Percentiles rank a stretch among this genome's conserved stretches.
Evolutionary conservation across 1,140 invertebrate species (phyloP).

Genomic region (Pogonus chalceus): DNA sequence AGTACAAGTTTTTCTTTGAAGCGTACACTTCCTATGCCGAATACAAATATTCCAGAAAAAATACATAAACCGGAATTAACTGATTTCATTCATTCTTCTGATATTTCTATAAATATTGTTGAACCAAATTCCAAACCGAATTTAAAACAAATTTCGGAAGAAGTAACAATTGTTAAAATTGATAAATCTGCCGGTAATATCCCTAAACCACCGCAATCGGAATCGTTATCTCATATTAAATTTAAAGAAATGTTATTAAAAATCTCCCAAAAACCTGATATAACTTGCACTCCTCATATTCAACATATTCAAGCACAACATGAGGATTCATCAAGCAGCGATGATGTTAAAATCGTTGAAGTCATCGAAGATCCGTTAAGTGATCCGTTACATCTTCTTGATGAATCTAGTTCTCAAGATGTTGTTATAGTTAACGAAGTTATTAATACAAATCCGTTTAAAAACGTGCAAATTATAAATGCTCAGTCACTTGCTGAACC

Average conservation of each 20-base stretch:
- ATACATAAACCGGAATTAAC: too few relatives aligned
- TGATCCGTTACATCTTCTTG: slow-evolving; percentile 17
- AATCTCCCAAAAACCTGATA: slow-evolving; percentile 3
- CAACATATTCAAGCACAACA: slow-evolving; percentile 9
- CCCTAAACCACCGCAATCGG: not conserved
- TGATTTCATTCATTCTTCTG: not conserved
- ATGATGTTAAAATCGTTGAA: slow-evolving; percentile 20
- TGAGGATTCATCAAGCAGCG: slow-evolving; percentile 14
- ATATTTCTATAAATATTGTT: slow-evolving; percentile 1
- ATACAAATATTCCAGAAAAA: not conserved
- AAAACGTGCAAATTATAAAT: slow-evolving; percentile 3
- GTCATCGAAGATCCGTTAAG: slow-evolving; percentile 9
- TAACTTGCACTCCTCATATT: not conserved
- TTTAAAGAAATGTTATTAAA: slow-evolving; percentile 15
- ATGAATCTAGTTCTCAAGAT: slow-evolving; percentile 24
- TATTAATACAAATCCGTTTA: not conserved
- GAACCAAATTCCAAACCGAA: not conserved
- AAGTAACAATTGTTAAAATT: slow-evolving; percentile 13
- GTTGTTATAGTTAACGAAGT: slow-evolving; percentile 14
- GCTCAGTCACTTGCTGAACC: not conserved
- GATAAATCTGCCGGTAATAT: not conserved
- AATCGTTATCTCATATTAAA: slow-evolving; percentile 8
- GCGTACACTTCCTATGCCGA: not conserved
- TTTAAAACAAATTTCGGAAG: slow-evolving; percentile 8
- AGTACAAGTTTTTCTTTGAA: not conserved